Evolutionary conservation across 2,797 vertebrate genomes (phyloP).

Genomic region (Pygocentrus nattereri): DNA sequence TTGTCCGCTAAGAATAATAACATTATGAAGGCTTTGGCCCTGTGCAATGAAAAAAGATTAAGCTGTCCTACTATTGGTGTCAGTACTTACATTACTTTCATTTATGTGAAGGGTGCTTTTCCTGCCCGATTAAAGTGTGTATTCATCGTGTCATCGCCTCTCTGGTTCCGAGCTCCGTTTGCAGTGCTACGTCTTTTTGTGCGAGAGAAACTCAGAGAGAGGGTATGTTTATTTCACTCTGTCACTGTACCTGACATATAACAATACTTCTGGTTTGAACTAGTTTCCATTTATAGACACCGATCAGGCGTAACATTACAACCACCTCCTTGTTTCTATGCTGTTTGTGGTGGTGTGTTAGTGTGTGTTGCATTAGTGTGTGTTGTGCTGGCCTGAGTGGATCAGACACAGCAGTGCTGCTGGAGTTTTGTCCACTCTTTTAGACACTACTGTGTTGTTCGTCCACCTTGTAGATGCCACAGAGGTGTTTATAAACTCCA

Average conservation of each 20-base stretch:
- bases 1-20: not conserved
- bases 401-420: too few species aligned
- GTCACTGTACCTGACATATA: not conserved
- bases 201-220: constrained; percentile 85
- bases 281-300: not conserved
- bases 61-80: too few species aligned
- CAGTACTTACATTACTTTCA: constrained; percentile 5
- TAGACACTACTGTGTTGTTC: too few species aligned
- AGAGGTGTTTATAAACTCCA: too few species aligned
- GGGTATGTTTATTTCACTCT: constrained; percentile 70
- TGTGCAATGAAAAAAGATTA: not conserved
- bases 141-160: constrained; percentile 87
- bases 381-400: too few species aligned
- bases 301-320: too few species aligned
- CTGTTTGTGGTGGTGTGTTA: too few species aligned
- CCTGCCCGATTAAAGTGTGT: constrained; percentile 88
- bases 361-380: too few species aligned
- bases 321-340: too few species aligned
- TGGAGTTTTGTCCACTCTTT: too few species aligned
- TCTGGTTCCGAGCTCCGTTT: constrained; percentile 88
- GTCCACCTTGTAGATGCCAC: too few species aligned
- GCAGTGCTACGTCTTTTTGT: constrained; percentile 86
- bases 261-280: not conserved
- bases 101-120: constrained; percentile 80
- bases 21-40: not conserved